These are phyloP conservation scores for Herpetotheres cachinnans DNA, from an alignment of 2,113 vertebrate genomes.

Conservation along the genomic window DNA sequence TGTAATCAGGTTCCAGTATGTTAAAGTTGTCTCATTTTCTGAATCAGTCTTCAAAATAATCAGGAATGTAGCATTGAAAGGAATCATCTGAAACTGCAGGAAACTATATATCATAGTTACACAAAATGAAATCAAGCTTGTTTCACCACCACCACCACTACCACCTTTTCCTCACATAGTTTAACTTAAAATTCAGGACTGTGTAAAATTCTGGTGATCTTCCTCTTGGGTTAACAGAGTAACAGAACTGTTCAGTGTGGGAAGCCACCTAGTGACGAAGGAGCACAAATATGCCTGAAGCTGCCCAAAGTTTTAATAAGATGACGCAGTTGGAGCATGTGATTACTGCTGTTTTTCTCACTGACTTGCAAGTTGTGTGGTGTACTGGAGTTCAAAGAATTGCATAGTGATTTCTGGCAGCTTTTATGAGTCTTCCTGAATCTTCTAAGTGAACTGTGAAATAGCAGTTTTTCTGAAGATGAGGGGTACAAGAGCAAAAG, in stretches of 20 bases:
- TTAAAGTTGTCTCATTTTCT: neutral
- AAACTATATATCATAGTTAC: neutral
- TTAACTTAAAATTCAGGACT: neutral
- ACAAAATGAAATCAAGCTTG: neutral
- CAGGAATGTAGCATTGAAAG: neutral
- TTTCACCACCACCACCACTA: no score
- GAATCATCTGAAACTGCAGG: neutral
- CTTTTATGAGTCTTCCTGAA: neutral
- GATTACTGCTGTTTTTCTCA: slow-evolving; percentile 9
- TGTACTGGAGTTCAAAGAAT: neutral
- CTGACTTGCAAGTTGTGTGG: neutral
- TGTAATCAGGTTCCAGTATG: neutral
- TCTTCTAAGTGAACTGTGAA: neutral
- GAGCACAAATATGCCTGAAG: slow-evolving; percentile 31
- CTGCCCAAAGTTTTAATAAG: slow-evolving; percentile 8
- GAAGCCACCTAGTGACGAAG: slow-evolving; percentile 50
- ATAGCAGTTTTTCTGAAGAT: neutral
- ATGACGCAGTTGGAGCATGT: slow-evolving; percentile 50
- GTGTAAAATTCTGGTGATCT: neutral
- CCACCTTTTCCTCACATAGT: neutral
- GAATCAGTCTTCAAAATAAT: neutral
- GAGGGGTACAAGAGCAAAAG: neutral
- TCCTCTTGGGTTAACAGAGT: neutral
- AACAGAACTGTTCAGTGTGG: neutral
- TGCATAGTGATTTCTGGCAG: neutral